phyloP scores from a whole-genome alignment of 2,888 invertebrate genomes.

The Andrena hattorfiana region DNA sequence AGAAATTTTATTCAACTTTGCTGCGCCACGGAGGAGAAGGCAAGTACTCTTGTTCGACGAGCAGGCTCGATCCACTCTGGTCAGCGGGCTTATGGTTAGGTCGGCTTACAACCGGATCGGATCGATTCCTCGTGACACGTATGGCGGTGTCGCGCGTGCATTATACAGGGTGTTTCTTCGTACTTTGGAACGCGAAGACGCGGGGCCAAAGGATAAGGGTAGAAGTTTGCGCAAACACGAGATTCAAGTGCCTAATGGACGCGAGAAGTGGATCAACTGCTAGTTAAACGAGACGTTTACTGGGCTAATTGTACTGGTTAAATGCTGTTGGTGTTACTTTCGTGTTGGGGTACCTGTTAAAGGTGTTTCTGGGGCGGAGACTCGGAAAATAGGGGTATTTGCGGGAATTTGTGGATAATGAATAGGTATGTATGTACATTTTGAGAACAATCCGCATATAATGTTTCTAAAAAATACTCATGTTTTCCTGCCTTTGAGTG shows the following conservation, averaged over 20 bases:
- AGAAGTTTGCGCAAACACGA: neutral
- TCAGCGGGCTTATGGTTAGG: conserved; percentile 69
- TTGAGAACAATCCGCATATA: no score
- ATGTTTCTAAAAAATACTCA: no score
- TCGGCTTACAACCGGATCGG: conserved; percentile 78
- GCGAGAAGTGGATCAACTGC: no score
- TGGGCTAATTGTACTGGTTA: no score
- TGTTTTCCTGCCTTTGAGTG: no score
- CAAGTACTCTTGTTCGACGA: conserved; percentile 68
- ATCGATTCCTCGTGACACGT: conserved; percentile 78
- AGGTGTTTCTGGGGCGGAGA: no score
- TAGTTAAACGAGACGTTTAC: no score
- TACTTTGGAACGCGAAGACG: neutral
- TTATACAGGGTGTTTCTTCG: conserved; percentile 55
- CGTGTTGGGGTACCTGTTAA: no score
- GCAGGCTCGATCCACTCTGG: conserved; percentile 62
- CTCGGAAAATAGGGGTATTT: no score
- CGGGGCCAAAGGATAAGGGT: neutral
- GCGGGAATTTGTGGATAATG: no score
- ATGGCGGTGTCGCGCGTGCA: conserved; percentile 73
- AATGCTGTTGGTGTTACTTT: no score
- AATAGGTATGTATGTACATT: no score
- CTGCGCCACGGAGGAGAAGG: conserved; percentile 21
- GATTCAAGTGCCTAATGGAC: neutral
- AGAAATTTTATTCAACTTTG: conserved; percentile 52